Conservation (phyloP, 2,113 vertebrate species). For the Cettia cetti region DNA sequence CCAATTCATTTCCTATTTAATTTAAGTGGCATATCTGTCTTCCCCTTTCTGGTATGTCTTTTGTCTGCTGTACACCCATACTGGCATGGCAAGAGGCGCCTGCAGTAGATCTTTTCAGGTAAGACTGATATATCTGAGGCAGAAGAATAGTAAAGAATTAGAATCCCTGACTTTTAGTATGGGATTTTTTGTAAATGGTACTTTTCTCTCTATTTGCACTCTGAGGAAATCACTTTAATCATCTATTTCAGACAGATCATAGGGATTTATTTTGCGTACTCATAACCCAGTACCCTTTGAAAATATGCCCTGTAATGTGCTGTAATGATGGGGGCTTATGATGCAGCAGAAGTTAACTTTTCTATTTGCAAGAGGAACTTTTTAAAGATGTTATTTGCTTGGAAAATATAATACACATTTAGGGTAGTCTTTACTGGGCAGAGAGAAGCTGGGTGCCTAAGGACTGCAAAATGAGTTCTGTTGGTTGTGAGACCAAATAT, state of each 20-base stretch:
- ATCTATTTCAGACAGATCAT: not conserved
- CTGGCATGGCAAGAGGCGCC: constrained; percentile 70
- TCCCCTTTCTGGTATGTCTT: constrained; percentile 85
- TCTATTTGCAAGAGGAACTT: not conserved
- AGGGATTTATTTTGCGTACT: constrained; percentile 43
- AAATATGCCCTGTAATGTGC: not conserved
- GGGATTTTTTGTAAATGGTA: not conserved
- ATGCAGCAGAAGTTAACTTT: not conserved
- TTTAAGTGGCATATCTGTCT: constrained; percentile 91
- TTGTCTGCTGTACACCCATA: constrained; percentile 80
- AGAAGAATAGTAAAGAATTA: constrained; percentile 16
- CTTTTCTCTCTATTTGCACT: not conserved
- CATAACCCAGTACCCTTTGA: not conserved
- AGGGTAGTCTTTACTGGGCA: not conserved
- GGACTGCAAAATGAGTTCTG: not conserved
- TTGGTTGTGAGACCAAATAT: not conserved
- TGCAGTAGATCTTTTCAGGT: constrained; percentile 66
- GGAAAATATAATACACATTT: not conserved
- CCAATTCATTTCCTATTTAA: constrained; percentile 89
- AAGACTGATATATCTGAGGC: constrained; percentile 19
- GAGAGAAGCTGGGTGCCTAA: not conserved
- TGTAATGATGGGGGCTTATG: not conserved
- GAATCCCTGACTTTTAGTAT: constrained; percentile 1
- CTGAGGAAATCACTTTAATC: not conserved
- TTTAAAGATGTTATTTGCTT: not conserved